Base-by-base conservation (phyloP, 2,888 invertebrate genomes). In the Hemithea aestivaria region DNA sequence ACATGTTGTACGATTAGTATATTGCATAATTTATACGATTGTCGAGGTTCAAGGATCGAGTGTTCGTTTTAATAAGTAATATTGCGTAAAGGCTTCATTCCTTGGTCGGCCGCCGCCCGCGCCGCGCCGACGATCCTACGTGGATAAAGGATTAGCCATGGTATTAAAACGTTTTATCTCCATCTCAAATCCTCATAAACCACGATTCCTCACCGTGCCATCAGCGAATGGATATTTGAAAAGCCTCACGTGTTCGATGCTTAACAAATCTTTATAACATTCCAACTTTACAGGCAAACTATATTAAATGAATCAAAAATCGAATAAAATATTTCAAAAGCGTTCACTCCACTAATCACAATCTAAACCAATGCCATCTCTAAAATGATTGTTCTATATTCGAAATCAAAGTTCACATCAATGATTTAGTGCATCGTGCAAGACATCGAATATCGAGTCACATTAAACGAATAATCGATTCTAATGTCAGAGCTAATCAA, bases 401-500 rank as follows among this genome's bases (percentile, higher is more conserved):
- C 46, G 62, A 68, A 63, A 59, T 51, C 47, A 63, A 71, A 66
- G 58, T 55, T 53, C 53, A 55, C 21, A 37, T 37, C 41, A 8
- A 34, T 33, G 29, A 33, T 40, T 40, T 37, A 42, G 41, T 42
- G 41, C 33, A 63, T 63, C 64, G 54, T 51, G 58, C 53, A 53
- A 63, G 64, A 66, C 62, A 78, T 81, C 82, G 71, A 70, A 62
- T 62, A 78, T 81, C 82, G 70, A 70, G 62, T 78, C 70, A 73
- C 63, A 75, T 83, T 74, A 78, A 65, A 73, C 69, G 67, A 75
- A 75, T 83, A 84, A 84, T 84, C 82, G 83, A 83, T 84, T 73
- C 69, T 76, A 83, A 82, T 82, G 82, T 80, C 83, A 82, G 78
- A 53, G 69, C 73, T 78, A 85, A 87, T 87, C 85, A 84, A 81